Conservation (phyloP, 2,113 vertebrate genomes). For the Cebus imitator region DNA sequence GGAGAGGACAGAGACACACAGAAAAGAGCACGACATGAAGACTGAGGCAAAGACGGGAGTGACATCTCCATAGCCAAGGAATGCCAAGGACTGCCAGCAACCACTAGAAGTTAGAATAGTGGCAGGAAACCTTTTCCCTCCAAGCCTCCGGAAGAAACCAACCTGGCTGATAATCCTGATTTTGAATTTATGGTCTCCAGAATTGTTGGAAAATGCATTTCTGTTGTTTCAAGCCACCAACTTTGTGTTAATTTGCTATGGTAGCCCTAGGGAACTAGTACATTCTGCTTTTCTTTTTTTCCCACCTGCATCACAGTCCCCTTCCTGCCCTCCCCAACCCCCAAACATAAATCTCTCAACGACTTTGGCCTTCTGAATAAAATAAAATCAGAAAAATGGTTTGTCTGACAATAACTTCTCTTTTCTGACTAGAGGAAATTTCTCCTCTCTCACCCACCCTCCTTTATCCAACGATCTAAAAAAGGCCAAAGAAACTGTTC, state of each 20-base stretch:
- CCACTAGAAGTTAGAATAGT: background rate
- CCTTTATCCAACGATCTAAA: background rate
- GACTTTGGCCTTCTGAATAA: background rate
- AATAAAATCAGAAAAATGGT: background rate
- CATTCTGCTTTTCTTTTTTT: background rate
- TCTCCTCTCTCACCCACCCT: background rate
- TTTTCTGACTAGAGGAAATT: background rate
- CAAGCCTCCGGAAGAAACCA: background rate
- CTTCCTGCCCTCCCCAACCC: background rate
- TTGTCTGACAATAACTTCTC: background rate
- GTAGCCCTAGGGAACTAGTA: background rate
- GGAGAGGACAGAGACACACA: background rate
- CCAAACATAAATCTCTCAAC: background rate
- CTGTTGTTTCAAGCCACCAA: background rate
- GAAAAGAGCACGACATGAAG: background rate
- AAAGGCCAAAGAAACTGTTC: background rate
- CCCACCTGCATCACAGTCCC: background rate
- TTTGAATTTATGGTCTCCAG: background rate
- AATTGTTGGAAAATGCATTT: background rate
- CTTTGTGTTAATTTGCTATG: background rate
- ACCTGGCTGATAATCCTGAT: background rate
- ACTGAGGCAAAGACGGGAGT: background rate
- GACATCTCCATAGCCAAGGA: background rate
- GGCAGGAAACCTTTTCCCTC: background rate
- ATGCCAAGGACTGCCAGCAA: background rate